Evolutionary conservation across 2,888 invertebrate genomes (phyloP).

Genomic region (Drosophila multiciliata): DNA sequence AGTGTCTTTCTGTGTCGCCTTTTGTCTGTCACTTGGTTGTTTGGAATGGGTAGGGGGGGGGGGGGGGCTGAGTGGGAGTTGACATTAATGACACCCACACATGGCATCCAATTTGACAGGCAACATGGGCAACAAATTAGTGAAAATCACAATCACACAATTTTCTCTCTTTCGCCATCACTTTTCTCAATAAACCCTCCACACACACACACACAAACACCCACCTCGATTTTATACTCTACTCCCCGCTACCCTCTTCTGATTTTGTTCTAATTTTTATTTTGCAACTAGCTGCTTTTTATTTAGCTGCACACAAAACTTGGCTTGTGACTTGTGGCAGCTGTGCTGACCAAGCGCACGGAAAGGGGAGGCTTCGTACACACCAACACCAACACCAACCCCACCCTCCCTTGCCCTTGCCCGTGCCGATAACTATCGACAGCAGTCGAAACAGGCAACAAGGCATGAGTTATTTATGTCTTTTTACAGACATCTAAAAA

Average conservation of each 20-base stretch:
- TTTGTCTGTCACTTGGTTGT: constrained; percentile 22
- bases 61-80: constrained; percentile 19
- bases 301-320: constrained; percentile 6
- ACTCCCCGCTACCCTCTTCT: background rate
- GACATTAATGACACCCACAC: constrained; percentile 79
- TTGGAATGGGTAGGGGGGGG: background rate
- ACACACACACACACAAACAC: no score
- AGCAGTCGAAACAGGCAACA: constrained; percentile 66
- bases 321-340: constrained; percentile 68
- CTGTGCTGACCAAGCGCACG: constrained; percentile 68
- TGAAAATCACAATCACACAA: constrained; percentile 66
- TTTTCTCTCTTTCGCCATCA: constrained; percentile 22
- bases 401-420: background rate
- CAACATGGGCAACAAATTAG: constrained; percentile 75
- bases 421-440: constrained; percentile 74
- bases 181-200: background rate
- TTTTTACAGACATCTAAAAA: constrained; percentile 69
- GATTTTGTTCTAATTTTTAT: constrained; percentile 2
- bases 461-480: constrained; percentile 78
- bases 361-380: no score
- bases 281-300: constrained; percentile 2
- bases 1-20: constrained; percentile 52
- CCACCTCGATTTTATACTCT: constrained; percentile 10
- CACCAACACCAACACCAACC: no score
- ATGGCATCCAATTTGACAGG: constrained; percentile 78